These are phyloP conservation scores for Onychomys leucogaster DNA, from an alignment of 2,797 vertebrate genomes.

Conservation along the genomic window DNA sequence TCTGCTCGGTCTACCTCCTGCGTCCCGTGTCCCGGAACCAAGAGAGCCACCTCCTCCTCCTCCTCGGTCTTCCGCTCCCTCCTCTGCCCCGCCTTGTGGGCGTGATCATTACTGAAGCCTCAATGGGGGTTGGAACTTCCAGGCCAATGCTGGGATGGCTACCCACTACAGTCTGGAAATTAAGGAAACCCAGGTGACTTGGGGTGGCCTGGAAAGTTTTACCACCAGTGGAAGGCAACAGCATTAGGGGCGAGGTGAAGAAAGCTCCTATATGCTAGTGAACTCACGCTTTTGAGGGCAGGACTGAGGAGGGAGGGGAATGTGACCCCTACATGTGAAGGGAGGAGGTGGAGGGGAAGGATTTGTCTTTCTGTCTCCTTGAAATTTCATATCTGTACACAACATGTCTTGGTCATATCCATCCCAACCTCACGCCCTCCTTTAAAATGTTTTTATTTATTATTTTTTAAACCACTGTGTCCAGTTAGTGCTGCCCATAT, in stretches of 20 bases:
- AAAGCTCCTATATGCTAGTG: background rate
- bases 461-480: background rate
- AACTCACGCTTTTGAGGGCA: background rate
- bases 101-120: too few species aligned
- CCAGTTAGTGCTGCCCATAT: background rate
- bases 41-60: too few species aligned
- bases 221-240: background rate
- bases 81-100: too few species aligned
- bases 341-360: background rate
- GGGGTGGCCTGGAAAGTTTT: background rate
- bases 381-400: background rate
- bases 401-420: background rate
- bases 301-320: background rate
- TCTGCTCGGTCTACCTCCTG: too few species aligned
- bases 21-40: too few species aligned
- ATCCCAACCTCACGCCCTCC: background rate
- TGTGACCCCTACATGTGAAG: background rate
- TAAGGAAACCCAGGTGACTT: background rate
- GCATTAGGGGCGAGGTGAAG: background rate
- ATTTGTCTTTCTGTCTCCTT: background rate
- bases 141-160: too few species aligned
- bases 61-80: too few species aligned
- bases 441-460: background rate
- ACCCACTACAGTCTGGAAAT: background rate
- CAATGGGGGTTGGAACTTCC: too few species aligned